phyloP scores from a whole-genome alignment of 2,888 invertebrate genomes.

The Furcula furcula region DNA sequence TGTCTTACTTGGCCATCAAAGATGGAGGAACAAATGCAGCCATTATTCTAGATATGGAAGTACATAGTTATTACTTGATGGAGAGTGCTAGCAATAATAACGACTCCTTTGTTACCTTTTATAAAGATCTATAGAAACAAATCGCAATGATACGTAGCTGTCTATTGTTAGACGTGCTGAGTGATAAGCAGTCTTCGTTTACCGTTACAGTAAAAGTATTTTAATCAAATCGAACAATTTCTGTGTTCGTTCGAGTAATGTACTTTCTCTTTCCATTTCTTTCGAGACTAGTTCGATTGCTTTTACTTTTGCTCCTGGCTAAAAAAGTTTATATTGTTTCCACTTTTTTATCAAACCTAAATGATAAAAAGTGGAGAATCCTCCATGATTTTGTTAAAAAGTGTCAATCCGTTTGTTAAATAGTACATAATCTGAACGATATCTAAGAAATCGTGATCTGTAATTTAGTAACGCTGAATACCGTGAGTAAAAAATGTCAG shows the following conservation, averaged over 20 bases:
- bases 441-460: conserved; percentile 1
- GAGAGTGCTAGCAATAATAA: neutral
- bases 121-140: neutral
- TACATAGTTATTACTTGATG: neutral
- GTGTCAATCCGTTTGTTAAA: conserved; percentile 9
- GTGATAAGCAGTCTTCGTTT: conserved; percentile 27
- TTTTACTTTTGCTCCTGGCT: conserved; percentile 41
- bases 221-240: conserved; percentile 43
- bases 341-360: conserved; percentile 37
- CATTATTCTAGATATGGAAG: neutral
- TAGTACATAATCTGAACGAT: conserved; percentile 3
- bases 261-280: conserved; percentile 45
- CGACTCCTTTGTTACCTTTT: neutral
- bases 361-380: conserved; percentile 7
- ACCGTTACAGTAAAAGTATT: conserved; percentile 31
- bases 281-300: conserved; percentile 40
- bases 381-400: conserved; percentile 1
- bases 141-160: neutral
- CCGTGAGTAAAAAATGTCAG: neutral
- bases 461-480: neutral
- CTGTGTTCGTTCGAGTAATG: conserved; percentile 31
- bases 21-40: too few relatives aligned
- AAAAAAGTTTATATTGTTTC: conserved; percentile 42
- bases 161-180: conserved; percentile 12
- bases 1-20: too few relatives aligned